Percentiles rank a stretch among this genome's conserved stretches.
phyloP scores from a whole-genome alignment of 2,888 invertebrate genomes.

The Chrysomela aeneicollis region DNA sequence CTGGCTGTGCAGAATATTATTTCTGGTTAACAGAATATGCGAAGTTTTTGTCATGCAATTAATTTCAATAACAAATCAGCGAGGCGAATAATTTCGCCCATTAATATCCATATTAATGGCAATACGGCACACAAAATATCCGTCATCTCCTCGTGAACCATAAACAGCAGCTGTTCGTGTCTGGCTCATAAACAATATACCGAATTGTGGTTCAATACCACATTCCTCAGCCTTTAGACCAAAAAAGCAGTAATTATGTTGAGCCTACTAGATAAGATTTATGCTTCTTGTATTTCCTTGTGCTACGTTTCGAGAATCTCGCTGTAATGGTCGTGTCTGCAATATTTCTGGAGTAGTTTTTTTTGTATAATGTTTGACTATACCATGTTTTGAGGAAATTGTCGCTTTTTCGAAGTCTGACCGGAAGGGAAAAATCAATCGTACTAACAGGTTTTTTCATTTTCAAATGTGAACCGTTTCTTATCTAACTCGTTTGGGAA shows the following conservation, averaged over 20 bases:
- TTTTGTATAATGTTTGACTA: too few relatives aligned
- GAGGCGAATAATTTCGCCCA: constrained; percentile 1
- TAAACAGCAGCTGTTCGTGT: constrained; percentile 31
- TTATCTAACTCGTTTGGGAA: too few relatives aligned
- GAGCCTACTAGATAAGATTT: constrained; percentile 23
- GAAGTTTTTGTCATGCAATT: not conserved
- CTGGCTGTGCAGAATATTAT: too few relatives aligned
- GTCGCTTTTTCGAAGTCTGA: too few relatives aligned
- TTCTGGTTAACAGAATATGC: too few relatives aligned
- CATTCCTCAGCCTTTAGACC: constrained; percentile 20
- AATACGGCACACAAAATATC: constrained; percentile 26
- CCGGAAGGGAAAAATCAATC: too few relatives aligned
- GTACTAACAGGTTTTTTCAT: too few relatives aligned
- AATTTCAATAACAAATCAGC: not conserved
- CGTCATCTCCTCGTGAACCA: constrained; percentile 24
- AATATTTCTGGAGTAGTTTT: not conserved
- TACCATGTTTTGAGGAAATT: too few relatives aligned
- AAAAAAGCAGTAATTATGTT: constrained; percentile 28
- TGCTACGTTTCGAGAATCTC: constrained; percentile 1
- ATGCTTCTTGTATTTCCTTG: constrained; percentile 14
- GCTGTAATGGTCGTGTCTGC: not conserved
- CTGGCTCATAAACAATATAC: constrained; percentile 27
- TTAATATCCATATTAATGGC: constrained; percentile 20
- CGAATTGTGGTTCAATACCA: constrained; percentile 30
- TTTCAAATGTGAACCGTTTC: too few relatives aligned